Evolutionary conservation across 1,140 invertebrate species (phyloP).

Genomic region (Carposina sasakii): DNA sequence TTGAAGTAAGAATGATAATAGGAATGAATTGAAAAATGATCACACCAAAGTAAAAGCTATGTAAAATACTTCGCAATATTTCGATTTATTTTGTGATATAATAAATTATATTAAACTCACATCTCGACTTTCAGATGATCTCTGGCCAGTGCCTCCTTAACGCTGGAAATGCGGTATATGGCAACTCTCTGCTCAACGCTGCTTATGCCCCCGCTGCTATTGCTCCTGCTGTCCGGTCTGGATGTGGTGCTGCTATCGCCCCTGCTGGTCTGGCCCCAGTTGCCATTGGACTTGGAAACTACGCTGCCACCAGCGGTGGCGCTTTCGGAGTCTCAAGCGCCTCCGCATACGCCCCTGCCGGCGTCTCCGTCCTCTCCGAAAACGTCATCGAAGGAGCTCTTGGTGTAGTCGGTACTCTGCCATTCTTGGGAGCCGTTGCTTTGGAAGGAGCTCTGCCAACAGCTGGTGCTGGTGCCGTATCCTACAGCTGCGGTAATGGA

Average conservation of each 20-base stretch:
- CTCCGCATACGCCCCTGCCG: slow-evolving; percentile 28
- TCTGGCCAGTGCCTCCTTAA: no score
- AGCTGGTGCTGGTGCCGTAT: slow-evolving; percentile 18
- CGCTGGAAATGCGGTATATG: no score
- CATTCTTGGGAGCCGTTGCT: slow-evolving; percentile 34
- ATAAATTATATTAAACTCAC: no score
- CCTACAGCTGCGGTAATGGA: slow-evolving; percentile 23
- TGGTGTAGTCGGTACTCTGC: slow-evolving; percentile 28
- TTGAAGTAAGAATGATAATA: no score
- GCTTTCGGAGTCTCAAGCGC: slow-evolving; percentile 27
- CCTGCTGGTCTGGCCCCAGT: slow-evolving; percentile 25
- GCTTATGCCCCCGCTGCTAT: no score
- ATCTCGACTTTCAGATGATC: no score
- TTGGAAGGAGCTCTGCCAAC: slow-evolving; percentile 30
- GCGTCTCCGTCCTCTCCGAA: slow-evolving; percentile 33
- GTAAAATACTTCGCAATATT: no score
- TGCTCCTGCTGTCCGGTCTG: slow-evolving; percentile 18
- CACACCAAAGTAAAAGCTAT: no score
- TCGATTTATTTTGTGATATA: no score
- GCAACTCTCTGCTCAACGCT: neutral
- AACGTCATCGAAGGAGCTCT: slow-evolving; percentile 33
- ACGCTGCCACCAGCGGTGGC: neutral
- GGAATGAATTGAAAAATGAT: no score
- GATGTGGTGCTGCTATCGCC: slow-evolving; percentile 20
- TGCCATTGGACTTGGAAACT: no score